Percentiles rank a stretch among this genome's conserved stretches.
These are phyloP conservation scores for Pachydiplax longipennis DNA, from an alignment of 2,888 invertebrate species.

Conservation along the genomic window DNA sequence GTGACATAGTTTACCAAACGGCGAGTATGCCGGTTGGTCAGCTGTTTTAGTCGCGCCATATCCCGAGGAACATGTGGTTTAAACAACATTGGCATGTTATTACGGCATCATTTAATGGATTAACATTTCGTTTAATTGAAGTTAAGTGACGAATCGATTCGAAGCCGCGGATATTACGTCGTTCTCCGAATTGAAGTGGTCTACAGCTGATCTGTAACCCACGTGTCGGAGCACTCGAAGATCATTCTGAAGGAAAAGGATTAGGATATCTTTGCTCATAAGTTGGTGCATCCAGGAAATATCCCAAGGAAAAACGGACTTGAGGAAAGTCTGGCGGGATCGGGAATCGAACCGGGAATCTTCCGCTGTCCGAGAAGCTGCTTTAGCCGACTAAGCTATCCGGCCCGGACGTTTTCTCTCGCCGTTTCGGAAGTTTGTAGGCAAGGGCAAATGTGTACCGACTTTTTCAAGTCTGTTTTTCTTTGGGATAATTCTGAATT, in stretches of 20 bases:
- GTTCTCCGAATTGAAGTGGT: neutral
- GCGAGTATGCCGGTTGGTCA: slow-evolving; percentile 29
- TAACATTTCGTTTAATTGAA: neutral
- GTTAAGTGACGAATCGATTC: neutral
- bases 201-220: neutral
- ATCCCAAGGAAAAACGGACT: too few relatives aligned
- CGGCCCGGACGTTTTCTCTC: too few relatives aligned
- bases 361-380: too few relatives aligned
- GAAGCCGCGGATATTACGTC: neutral
- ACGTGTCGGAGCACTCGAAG: neutral
- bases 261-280: too few relatives aligned
- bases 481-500: neutral
- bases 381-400: too few relatives aligned
- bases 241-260: neutral
- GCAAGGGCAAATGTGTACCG: too few relatives aligned
- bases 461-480: too few relatives aligned
- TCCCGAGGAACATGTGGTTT: slow-evolving; percentile 31
- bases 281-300: too few relatives aligned
- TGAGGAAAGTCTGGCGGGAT: too few relatives aligned
- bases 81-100: slow-evolving; percentile 15
- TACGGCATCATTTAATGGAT: neutral
- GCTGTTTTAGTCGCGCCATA: slow-evolving; percentile 40
- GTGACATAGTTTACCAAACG: neutral
- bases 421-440: too few relatives aligned
- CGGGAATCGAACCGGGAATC: too few relatives aligned